Percentiles rank a stretch among this genome's conserved stretches.
These are phyloP conservation scores for Chaunax sp. DNA, from an alignment of 2,797 vertebrate species.

Conservation along the genomic window DNA sequence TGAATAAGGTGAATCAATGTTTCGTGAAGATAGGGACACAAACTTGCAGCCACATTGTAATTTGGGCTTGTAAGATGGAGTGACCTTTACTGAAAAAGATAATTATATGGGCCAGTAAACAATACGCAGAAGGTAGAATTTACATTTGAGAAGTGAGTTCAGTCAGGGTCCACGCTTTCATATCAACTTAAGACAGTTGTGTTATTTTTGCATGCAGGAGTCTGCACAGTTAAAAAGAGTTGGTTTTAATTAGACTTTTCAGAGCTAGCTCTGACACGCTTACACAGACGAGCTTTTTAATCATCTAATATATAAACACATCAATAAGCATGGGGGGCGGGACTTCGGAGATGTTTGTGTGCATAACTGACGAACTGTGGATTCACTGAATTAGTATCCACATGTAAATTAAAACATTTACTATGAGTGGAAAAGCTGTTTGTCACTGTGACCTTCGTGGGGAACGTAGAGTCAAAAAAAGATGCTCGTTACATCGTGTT, in stretches of 20 bases:
- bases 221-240: neutral
- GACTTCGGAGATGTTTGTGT: conserved; percentile 50
- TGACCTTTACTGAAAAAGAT: neutral
- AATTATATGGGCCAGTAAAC: conserved; percentile 13
- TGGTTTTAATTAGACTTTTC: conserved; percentile 19
- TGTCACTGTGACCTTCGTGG: conserved; percentile 23
- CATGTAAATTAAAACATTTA: conserved; percentile 24
- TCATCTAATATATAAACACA: conserved; percentile 42
- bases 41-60: conserved; percentile 16
- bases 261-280: neutral
- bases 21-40: neutral
- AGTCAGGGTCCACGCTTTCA: neutral
- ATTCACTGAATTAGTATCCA: conserved; percentile 46
- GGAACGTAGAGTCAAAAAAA: neutral
- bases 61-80: neutral
- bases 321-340: conserved; percentile 36
- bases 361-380: conserved; percentile 42
- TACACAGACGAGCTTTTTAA: conserved; percentile 4
- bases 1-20: conserved; percentile 17
- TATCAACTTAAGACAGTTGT: neutral
- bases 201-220: conserved; percentile 18
- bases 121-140: conserved; percentile 2
- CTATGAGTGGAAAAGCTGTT: conserved; percentile 12
- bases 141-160: conserved; percentile 9
- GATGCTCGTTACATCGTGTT: neutral